Percentiles rank a stretch among this genome's conserved stretches.
phyloP scores from a whole-genome alignment of 1,140 invertebrate genomes.

The Magallana ariakensis region DNA sequence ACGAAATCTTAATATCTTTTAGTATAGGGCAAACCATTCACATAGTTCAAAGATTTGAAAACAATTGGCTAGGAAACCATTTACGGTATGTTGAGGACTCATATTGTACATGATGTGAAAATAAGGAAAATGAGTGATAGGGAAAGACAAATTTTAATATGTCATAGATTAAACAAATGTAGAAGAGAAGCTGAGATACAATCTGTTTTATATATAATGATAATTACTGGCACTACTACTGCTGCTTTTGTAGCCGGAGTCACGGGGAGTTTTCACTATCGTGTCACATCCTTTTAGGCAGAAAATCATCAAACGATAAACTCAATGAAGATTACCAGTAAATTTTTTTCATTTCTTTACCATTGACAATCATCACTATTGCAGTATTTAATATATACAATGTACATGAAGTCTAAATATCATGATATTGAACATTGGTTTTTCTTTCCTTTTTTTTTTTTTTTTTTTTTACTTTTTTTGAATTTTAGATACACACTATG shows the following conservation, averaged over 20 bases:
- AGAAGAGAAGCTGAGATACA: not conserved
- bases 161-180: not conserved
- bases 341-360: too few species aligned
- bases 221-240: constrained; percentile 15
- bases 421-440: too few species aligned
- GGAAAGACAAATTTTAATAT: too few species aligned
- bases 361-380: too few species aligned
- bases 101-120: not conserved
- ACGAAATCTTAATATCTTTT: not conserved
- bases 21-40: not conserved
- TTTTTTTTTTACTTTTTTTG: too few species aligned
- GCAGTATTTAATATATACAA: too few species aligned
- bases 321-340: too few species aligned
- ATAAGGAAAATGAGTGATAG: not conserved
- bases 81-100: not conserved
- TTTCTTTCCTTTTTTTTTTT: too few species aligned
- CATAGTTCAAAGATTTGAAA: not conserved
- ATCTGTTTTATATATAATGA: not conserved
- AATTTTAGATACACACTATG: too few species aligned
- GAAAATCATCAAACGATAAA: not conserved
- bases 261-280: not conserved
- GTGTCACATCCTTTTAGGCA: constrained; percentile 24
- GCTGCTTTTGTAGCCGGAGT: constrained; percentile 22
- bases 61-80: not conserved
- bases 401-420: too few species aligned